phyloP scores from a whole-genome alignment of 2,113 vertebrate species.

The Erythrocercus mccallii region DNA sequence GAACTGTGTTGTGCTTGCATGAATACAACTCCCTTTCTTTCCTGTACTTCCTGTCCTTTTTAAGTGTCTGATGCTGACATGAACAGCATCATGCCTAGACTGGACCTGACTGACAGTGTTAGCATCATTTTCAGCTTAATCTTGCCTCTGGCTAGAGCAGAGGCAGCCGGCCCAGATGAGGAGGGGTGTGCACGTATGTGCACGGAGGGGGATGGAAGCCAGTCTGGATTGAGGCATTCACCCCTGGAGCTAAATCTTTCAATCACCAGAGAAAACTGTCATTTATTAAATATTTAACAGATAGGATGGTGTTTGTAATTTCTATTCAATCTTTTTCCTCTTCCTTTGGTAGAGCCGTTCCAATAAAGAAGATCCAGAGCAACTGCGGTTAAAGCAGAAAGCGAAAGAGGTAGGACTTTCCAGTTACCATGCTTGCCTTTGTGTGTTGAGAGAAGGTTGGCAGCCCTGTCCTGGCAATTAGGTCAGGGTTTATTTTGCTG shows the following conservation, averaged over 20 bases:
- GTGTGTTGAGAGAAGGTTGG: slow-evolving; percentile 74
- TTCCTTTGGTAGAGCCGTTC: slow-evolving; percentile 87
- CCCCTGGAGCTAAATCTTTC: slow-evolving; percentile 76
- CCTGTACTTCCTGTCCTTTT: slow-evolving; percentile 24
- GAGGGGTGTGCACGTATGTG: not conserved
- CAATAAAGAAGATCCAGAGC: slow-evolving; percentile 88
- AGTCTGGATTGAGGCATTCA: slow-evolving; percentile 69
- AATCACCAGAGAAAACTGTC: slow-evolving; percentile 76
- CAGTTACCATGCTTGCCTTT: slow-evolving; percentile 67
- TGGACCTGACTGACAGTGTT: slow-evolving; percentile 79
- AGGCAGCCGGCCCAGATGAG: slow-evolving; percentile 68
- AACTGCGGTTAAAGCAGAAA: slow-evolving; percentile 89
- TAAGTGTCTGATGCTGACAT: slow-evolving; percentile 67
- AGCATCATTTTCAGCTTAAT: slow-evolving; percentile 77
- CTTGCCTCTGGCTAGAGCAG: slow-evolving; percentile 72
- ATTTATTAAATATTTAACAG: slow-evolving; percentile 80
- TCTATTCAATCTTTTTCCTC: slow-evolving; percentile 61
- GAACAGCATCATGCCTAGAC: slow-evolving; percentile 77
- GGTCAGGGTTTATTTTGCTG: slow-evolving; percentile 94
- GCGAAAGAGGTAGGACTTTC: slow-evolving; percentile 86
- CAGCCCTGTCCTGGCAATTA: slow-evolving; percentile 87
- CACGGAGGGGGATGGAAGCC: not conserved
- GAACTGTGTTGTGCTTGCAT: not conserved
- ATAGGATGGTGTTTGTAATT: slow-evolving; percentile 67
- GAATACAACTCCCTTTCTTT: slow-evolving; percentile 27